Evolutionary conservation across 2,113 vertebrate species (phyloP).

Genomic region (Silurus meridionalis): DNA sequence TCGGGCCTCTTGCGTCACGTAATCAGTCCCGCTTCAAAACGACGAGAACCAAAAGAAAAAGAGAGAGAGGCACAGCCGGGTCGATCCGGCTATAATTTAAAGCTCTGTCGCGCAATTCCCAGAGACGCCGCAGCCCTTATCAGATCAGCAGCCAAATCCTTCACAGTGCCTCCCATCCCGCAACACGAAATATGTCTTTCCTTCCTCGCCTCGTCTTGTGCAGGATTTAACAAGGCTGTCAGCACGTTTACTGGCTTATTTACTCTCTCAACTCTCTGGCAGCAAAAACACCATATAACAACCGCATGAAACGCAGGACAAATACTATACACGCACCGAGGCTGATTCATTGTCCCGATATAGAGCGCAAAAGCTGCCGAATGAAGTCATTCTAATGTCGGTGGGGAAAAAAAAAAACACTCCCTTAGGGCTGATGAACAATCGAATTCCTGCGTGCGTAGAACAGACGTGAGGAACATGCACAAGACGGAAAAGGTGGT

Average conservation of each 20-base stretch:
- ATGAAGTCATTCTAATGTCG: conserved; percentile 54
- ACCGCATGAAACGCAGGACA: conserved; percentile 13
- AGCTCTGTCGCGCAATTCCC: conserved; percentile 29
- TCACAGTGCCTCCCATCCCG: conserved; percentile 47
- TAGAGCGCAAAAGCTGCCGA: conserved; percentile 10
- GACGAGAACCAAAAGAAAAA: no score
- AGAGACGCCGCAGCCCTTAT: conserved; percentile 51
- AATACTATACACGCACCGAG: conserved; percentile 9
- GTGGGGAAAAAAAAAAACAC: conserved; percentile 12
- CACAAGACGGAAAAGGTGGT: not conserved
- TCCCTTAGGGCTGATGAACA: conserved; percentile 39
- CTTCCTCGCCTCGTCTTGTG: conserved; percentile 33
- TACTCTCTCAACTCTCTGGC: conserved; percentile 37
- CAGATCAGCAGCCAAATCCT: conserved; percentile 53
- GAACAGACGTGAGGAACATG: conserved; percentile 10
- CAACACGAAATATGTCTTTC: conserved; percentile 46
- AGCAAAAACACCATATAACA: conserved; percentile 40
- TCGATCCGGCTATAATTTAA: conserved; percentile 47
- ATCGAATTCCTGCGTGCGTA: conserved; percentile 51
- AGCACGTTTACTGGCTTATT: conserved; percentile 48
- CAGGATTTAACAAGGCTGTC: conserved; percentile 53
- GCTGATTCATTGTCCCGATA: conserved; percentile 57
- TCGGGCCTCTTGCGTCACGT: conserved; percentile 10
- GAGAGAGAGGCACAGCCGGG: conserved; percentile 17
- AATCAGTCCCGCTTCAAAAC: conserved; percentile 23